Base-by-base conservation (phyloP, 1,140 invertebrate genomes). In the Himalopsyche phryganea region DNA sequence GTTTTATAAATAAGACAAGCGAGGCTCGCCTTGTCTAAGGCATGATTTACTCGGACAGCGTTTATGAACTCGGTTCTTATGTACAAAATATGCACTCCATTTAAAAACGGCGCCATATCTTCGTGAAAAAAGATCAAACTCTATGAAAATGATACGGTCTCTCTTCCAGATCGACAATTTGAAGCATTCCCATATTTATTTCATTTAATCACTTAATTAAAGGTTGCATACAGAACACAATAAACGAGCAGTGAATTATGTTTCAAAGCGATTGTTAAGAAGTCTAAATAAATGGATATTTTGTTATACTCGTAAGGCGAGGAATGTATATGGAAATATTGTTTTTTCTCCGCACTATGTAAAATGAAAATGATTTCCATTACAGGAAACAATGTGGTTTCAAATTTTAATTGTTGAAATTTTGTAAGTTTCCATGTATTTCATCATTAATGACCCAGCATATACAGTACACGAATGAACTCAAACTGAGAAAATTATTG, bases 111-210 rank as follows among this genome's bases (percentile, higher is more conserved):
- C 23, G 23, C 23, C 23, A 28, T 28, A 3, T 28, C 23, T 28
- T 28, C 4, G 10, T 14, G 28, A 50, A 50, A 50, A 50, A 20
- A n/a, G 19, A 14, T 32, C 28, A 33, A 20, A 50, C 14, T 7
- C 15, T 1, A 13, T 6, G 17, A 38, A 51, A 51, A 51, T 51
- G 49, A 36, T 51, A 51, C 32, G 32, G 13, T 51, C 32, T 23
- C 9, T 15, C 15, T 38, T 2, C 13, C 33, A 2, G 17, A 54
- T 44, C 23, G 14, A 3, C 19, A 38, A 17, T 54, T 45, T 28
- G 44, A 54, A 3, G 44, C 28, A 54, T 54, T 54, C 51, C 51
- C 51, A 54, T 54, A 54, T 54, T 54, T 45, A 54, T 54, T 54
- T 33, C 14, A 17, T 23, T 46, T 46, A 54, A 54, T 46, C 51